These are phyloP conservation scores for Apodemia zela DNA, from an alignment of 2,888 invertebrate species.

Conservation along the genomic window DNA sequence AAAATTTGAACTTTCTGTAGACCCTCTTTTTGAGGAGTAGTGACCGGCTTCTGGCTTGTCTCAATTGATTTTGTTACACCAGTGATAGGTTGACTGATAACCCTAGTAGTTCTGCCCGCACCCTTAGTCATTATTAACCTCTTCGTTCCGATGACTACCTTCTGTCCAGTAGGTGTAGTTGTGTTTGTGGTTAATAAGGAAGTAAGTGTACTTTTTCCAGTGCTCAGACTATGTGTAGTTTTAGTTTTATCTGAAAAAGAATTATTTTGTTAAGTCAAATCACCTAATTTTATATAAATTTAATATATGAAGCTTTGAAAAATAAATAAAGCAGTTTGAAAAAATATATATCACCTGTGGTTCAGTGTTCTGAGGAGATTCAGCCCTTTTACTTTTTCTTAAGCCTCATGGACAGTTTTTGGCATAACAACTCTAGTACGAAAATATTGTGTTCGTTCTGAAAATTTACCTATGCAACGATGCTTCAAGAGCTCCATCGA, in stretches of 20 bases:
- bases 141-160: conserved; percentile 83
- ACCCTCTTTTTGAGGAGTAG: conserved; percentile 60
- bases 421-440: conserved; percentile 96
- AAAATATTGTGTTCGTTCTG: conserved; percentile 94
- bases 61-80: conserved; percentile 62
- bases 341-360: conserved; percentile 82
- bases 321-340: neutral
- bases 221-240: conserved; percentile 71
- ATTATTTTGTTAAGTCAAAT: neutral
- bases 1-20: conserved; percentile 94
- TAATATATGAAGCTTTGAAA: too few relatives aligned
- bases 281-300: too few relatives aligned
- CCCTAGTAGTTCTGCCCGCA: conserved; percentile 83
- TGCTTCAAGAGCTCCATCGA: conserved; percentile 94
- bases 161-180: conserved; percentile 78
- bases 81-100: conserved; percentile 81
- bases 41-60: conserved; percentile 44
- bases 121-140: conserved; percentile 89
- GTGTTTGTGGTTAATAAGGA: conserved; percentile 81
- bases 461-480: conserved; percentile 92
- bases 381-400: conserved; percentile 94
- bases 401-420: conserved; percentile 94
- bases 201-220: conserved; percentile 83
- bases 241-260: conserved; percentile 59
- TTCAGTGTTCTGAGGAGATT: conserved; percentile 96